phyloP scores from a whole-genome alignment of 2,888 invertebrate genomes.

The Palloptera scutellata region DNA sequence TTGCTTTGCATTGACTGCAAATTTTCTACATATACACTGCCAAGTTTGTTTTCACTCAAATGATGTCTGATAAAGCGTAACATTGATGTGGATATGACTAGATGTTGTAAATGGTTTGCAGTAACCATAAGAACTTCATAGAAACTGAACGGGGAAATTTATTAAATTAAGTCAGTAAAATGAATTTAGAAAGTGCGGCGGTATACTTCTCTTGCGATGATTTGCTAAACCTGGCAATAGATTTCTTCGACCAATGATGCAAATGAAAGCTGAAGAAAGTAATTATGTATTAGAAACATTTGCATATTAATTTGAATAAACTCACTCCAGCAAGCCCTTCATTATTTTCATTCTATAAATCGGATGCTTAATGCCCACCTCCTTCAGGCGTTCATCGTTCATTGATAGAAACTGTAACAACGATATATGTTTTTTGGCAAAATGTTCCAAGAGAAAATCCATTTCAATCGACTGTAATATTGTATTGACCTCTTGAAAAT shows the following conservation, averaged over 20 bases:
- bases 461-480: slow-evolving; percentile 54
- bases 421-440: slow-evolving; percentile 53
- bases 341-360: slow-evolving; percentile 57
- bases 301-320: slow-evolving; percentile 8
- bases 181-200: neutral
- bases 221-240: slow-evolving; percentile 53
- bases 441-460: slow-evolving; percentile 49
- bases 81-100: slow-evolving; percentile 55
- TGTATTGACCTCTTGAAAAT: slow-evolving; percentile 59
- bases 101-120: slow-evolving; percentile 60
- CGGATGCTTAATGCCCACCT: slow-evolving; percentile 55
- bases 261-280: slow-evolving; percentile 56
- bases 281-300: neutral
- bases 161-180: neutral
- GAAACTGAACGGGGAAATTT: slow-evolving; percentile 48
- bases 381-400: slow-evolving; percentile 51
- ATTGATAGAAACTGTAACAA: slow-evolving; percentile 57
- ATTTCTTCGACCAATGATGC: slow-evolving; percentile 59
- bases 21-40: slow-evolving; percentile 43
- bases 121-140: slow-evolving; percentile 61
- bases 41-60: slow-evolving; percentile 44
- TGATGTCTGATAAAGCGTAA: slow-evolving; percentile 52
- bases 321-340: slow-evolving; percentile 59
- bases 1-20: slow-evolving; percentile 43
- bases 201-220: slow-evolving; percentile 48